phyloP scores from a whole-genome alignment of 2,113 vertebrate genomes.

The Scytalopus superciliaris region DNA sequence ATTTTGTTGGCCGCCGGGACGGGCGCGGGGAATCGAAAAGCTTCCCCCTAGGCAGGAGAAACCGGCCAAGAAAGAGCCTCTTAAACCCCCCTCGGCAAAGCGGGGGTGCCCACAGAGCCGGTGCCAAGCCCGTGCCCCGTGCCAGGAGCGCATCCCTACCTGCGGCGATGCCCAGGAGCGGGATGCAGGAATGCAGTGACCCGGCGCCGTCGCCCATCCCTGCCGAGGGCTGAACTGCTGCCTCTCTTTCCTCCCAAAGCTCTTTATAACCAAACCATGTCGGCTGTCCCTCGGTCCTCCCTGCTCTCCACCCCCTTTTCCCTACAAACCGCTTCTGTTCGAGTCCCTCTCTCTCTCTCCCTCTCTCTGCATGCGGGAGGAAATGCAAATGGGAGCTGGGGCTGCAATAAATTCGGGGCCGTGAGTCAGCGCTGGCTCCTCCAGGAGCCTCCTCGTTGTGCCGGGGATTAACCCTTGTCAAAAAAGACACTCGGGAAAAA shows the following conservation, averaged over 20 bases:
- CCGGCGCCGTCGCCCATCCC: conserved; percentile 21
- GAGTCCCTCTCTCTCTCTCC: neutral
- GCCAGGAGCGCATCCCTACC: conserved; percentile 70
- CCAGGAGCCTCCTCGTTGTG: conserved; percentile 10
- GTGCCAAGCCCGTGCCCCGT: neutral
- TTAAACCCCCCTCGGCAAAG: neutral
- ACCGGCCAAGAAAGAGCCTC: neutral
- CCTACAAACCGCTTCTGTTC: conserved; percentile 40
- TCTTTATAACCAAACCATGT: conserved; percentile 57
- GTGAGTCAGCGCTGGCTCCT: conserved; percentile 14
- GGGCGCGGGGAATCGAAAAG: neutral
- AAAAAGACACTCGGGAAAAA: conserved; percentile 14
- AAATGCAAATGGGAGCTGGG: neutral
- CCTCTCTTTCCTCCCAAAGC: conserved; percentile 27
- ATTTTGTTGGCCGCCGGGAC: neutral
- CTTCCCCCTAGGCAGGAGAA: neutral
- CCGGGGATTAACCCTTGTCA: conserved; percentile 45
- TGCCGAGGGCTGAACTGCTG: neutral
- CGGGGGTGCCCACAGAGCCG: neutral
- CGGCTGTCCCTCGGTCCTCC: conserved; percentile 15
- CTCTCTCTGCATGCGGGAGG: neutral
- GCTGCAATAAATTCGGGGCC: neutral
- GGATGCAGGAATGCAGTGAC: conserved; percentile 75
- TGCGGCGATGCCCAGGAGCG: conserved; percentile 75
- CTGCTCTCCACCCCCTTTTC: conserved; percentile 65